phyloP scores from a whole-genome alignment of 2,797 vertebrate genomes.

The Rousettus madagascariensis region DNA sequence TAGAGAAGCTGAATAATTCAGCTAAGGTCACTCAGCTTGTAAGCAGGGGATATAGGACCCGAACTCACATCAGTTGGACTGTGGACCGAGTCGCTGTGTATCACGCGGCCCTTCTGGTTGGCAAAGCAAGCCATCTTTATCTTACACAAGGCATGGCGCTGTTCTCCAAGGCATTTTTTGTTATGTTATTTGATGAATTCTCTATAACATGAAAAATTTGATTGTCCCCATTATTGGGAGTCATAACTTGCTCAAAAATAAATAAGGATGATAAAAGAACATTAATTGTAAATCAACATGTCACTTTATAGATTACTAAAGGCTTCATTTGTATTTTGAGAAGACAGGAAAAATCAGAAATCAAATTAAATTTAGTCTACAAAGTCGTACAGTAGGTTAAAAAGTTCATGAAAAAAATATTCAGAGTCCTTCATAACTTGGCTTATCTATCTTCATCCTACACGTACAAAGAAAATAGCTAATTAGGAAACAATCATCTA shows the following conservation, averaged over 20 bases:
- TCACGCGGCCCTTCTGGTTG: neutral
- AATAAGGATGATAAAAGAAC: neutral
- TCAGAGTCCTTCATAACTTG: neutral
- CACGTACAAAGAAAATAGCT: neutral
- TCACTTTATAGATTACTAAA: neutral
- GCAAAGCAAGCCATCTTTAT: neutral
- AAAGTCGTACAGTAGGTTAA: neutral
- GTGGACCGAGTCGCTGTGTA: neutral
- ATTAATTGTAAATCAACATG: neutral
- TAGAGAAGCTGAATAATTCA: neutral
- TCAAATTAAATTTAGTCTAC: neutral
- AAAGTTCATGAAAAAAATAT: neutral
- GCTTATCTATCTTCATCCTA: neutral
- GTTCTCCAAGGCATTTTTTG: neutral
- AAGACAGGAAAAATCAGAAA: neutral
- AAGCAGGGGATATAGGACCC: neutral
- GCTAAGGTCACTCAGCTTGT: neutral
- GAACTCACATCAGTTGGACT: neutral
- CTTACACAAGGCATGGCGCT: neutral
- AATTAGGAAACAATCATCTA: neutral
- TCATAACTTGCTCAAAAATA: slow-evolving; percentile 23
- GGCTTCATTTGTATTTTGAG: neutral
- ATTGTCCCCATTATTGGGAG: neutral
- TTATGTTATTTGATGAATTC: neutral
- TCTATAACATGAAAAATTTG: neutral